Evolutionary conservation across 2,797 vertebrate genomes (phyloP).

Genomic region (Apogon talboti): DNA sequence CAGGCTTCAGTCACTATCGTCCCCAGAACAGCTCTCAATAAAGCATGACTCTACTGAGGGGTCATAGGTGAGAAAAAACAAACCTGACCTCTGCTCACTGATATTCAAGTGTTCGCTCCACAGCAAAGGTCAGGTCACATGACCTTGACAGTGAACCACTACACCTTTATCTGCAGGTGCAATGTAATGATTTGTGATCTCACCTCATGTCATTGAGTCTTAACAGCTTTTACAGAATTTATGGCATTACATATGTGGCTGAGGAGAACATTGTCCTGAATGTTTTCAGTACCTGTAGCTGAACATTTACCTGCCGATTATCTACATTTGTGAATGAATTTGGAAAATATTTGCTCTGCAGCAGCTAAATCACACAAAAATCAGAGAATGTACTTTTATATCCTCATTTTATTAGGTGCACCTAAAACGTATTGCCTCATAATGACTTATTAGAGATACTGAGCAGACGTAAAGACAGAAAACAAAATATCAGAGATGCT

Average conservation of each 20-base stretch:
- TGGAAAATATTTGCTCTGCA: neutral
- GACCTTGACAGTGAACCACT: conserved; percentile 16
- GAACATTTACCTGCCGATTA: conserved; percentile 2
- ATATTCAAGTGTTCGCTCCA: conserved; percentile 47
- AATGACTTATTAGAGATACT: neutral
- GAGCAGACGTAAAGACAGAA: neutral
- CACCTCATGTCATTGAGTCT: conserved; percentile 33
- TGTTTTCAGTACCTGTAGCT: neutral
- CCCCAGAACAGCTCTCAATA: conserved; percentile 33
- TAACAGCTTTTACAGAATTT: conserved; percentile 9
- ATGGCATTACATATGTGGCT: conserved; percentile 2
- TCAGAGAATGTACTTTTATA: no score
- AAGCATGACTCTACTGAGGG: conserved; percentile 33
- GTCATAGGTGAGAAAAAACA: conserved; percentile 51
- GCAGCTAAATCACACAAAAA: no score
- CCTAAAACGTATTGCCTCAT: neutral
- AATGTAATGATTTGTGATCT: conserved; percentile 13
- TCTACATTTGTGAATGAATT: neutral
- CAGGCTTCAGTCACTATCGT: conserved; percentile 23
- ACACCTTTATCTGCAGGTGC: conserved; percentile 23
- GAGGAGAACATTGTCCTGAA: conserved; percentile 12
- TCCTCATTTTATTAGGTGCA: neutral
- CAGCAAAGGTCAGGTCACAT: conserved; percentile 9
- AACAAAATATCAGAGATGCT: conserved; percentile 8
- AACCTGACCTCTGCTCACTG: conserved; percentile 31